Base-by-base conservation (phyloP, 2,888 invertebrate species). In the Clusia tigrina region DNA sequence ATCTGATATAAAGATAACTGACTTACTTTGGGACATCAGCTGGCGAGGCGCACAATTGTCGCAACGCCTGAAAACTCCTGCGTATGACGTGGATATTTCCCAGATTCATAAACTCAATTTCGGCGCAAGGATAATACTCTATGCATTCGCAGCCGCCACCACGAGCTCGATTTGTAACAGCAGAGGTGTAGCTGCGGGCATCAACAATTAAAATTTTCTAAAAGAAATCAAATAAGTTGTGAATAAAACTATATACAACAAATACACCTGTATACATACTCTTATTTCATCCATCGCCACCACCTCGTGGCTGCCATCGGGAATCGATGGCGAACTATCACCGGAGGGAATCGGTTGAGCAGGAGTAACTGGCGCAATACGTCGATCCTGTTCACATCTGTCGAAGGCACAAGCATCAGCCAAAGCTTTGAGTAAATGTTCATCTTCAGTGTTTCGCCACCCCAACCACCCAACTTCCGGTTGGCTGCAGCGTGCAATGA, bases 51-150 rank as follows among this genome's bases (percentile, higher is more conserved):
- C 91, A 91, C 2, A 94, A 84, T 63, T 89, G 89, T 59, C 98
- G 86, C 69, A 98, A 86, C 67, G 93, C 91, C 69, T 93, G 91
- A 86, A 97, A 98, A 84, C 96, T 95, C 78, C 93, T 92, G 54
- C 98, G 87, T 80, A 98, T 94, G 75, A 93, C 91, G 85, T 99
- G 98, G 73, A 99, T 98, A 85, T 99, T 99, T 60, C 97, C 95
- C 81, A 99, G 87, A 81, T 92, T 93, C 96, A 98, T 97, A 84
- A 97, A 99, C 85, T 95, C 92, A 62, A 98, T 95, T 85, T 98
- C 96, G 71, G 96, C 95, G 76, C 90, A 90, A 1, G 93, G 92
- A 86, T 98, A 98, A 87, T 97, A 96, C 84, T 97, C 97, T 58
- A 91, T 90, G 81, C 94, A 96, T 83, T 99, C 98, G 83, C 94